Conservation (phyloP, 2,888 invertebrate species). For the Ferdinandea cuprea region DNA sequence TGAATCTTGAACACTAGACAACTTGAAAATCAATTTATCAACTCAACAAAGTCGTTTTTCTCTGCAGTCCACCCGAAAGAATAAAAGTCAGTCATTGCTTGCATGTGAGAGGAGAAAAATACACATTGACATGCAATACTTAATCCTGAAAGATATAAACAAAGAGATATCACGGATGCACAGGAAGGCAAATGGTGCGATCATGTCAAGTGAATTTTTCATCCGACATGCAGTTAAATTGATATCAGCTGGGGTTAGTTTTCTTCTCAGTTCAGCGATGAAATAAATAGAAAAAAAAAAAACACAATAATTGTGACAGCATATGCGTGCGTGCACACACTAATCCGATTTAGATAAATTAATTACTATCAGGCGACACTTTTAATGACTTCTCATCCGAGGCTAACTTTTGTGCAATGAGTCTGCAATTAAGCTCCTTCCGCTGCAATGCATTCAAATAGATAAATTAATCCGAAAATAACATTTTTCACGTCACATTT, state of each 20-base stretch:
- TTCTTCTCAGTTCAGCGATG: slow-evolving; percentile 15
- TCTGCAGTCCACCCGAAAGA: slow-evolving; percentile 28
- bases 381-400: slow-evolving; percentile 53
- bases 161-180: slow-evolving; percentile 34
- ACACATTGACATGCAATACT: slow-evolving; percentile 47
- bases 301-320: slow-evolving; percentile 18
- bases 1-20: slow-evolving; percentile 20
- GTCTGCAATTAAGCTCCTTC: slow-evolving; percentile 41
- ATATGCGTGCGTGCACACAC: not conserved
- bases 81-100: slow-evolving; percentile 28
- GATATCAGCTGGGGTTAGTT: not conserved
- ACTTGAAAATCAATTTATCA: slow-evolving; percentile 57
- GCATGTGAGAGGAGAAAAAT: not conserved
- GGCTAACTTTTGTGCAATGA: not conserved
- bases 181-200: slow-evolving; percentile 41
- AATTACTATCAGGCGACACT: slow-evolving; percentile 23
- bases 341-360: slow-evolving; percentile 46
- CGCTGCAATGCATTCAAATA: slow-evolving; percentile 17
- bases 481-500: slow-evolving; percentile 53
- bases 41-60: slow-evolving; percentile 42
- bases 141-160: not conserved
- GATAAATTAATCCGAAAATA: slow-evolving; percentile 61
- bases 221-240: slow-evolving; percentile 6
- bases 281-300: slow-evolving; percentile 2
- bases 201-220: slow-evolving; percentile 47